Evolutionary conservation across 1,140 invertebrate genomes (phyloP), one percentile per base, ranked within the genome.

Genomic region (Drosophila ambigua): DNA sequence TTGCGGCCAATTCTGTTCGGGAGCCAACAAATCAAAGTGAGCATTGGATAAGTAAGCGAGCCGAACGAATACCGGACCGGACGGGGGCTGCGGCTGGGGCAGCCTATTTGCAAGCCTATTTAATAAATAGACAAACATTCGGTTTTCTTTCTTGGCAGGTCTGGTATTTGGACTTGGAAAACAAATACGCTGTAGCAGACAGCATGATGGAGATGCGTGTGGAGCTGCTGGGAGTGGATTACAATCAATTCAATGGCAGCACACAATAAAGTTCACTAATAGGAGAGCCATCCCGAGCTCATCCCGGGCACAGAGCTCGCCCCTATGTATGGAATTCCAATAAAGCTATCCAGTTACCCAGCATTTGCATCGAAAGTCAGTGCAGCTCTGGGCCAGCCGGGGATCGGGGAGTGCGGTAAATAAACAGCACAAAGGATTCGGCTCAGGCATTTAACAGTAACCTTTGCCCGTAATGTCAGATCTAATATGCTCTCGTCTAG

Each of bases 71-170:
- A 26, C 31, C 26, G 5, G 11, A 39, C 9, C 1, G n/a, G 8
- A 9, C 9, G 11, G 20, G n/a, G 44, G n/a, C 20, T 23, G 11
- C 2, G 43, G n/a, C 15, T 11, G 23, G 15, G 24, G 43, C 16
- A 31, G 72, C 61, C 69, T 75, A 88, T 87, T 87, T 87, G 83
- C 83, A 87, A 88, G 83, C 63, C 83, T 77, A 76, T 88, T 83
- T 82, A 88, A 88, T 68, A 88, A 87, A 88, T 88, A 71, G 79
- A 60, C 63, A 46, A 59, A 41, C 82, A 82, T 82, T 74, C 69
- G 41, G 51, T 60, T 60, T 28, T 24, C 31, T 43, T 46, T 49
- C n/a, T 69, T 11, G 31, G 2, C 7, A 0, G 28, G 28, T 2
- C 28, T 31, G 28, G 28, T 31, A 31, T 31, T 31, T 31, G 28